These are phyloP conservation scores for Plebejus argus DNA, from an alignment of 2,888 invertebrate species.

Conservation along the genomic window DNA sequence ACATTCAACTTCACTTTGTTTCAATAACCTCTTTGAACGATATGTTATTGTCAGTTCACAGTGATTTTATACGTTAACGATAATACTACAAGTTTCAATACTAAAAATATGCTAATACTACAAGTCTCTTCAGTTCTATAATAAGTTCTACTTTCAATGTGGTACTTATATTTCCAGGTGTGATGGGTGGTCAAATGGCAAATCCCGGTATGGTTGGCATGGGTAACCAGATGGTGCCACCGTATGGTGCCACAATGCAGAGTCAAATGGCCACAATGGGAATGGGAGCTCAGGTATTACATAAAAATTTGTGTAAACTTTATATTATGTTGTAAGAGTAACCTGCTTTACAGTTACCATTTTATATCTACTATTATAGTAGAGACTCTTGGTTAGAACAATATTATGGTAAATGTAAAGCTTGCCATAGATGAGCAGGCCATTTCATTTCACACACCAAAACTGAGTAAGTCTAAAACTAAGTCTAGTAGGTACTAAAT, in stretches of 20 bases:
- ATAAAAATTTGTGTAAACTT: neutral
- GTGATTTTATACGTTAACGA: too few species aligned
- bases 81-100: too few species aligned
- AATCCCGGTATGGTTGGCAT: slow-evolving; percentile 78
- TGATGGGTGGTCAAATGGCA: slow-evolving; percentile 80
- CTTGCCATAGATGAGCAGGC: too few species aligned
- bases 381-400: too few species aligned
- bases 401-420: too few species aligned
- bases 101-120: slow-evolving; percentile 1
- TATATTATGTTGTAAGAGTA: too few species aligned
- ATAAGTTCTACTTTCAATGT: neutral
- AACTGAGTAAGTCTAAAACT: too few species aligned
- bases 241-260: slow-evolving; percentile 75
- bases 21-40: neutral
- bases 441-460: too few species aligned
- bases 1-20: neutral
- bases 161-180: slow-evolving; percentile 57
- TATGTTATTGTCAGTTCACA: neutral
- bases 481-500: too few species aligned
- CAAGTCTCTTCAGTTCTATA: neutral
- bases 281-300: slow-evolving; percentile 70
- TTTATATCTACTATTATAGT: too few species aligned
- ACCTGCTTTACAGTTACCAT: too few species aligned
- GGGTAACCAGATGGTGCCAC: slow-evolving; percentile 80
- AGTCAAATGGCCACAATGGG: slow-evolving; percentile 78